phyloP scores from a whole-genome alignment of 2,888 invertebrate species.

The Eupithecia tripunctaria region DNA sequence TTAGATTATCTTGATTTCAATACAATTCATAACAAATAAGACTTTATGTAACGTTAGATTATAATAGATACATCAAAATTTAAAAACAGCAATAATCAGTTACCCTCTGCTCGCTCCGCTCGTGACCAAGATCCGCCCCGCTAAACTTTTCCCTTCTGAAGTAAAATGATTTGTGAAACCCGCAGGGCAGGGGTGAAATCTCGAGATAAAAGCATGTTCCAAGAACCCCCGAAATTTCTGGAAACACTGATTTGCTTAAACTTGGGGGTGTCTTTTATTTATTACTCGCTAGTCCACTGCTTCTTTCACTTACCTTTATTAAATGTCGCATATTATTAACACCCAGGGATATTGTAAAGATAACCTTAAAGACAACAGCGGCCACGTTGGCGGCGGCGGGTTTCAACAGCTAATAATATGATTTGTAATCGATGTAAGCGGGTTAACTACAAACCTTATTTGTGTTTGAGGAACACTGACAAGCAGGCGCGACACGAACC shows the following conservation, averaged over 20 bases:
- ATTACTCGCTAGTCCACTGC: slow-evolving; percentile 1
- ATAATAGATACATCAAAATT: background rate
- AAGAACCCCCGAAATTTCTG: slow-evolving; percentile 28
- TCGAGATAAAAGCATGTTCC: slow-evolving; percentile 41
- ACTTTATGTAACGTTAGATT: background rate
- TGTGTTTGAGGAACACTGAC: too few relatives aligned
- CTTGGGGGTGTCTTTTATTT: slow-evolving; percentile 12
- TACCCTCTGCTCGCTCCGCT: slow-evolving; percentile 10
- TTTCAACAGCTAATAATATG: too few relatives aligned
- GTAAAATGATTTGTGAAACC: slow-evolving; percentile 48
- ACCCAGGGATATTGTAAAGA: background rate
- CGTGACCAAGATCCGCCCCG: background rate
- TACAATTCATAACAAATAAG: background rate
- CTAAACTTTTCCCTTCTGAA: slow-evolving; percentile 27
- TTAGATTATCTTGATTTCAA: background rate
- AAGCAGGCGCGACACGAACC: too few relatives aligned
- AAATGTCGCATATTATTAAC: background rate
- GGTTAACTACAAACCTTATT: too few relatives aligned
- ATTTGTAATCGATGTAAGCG: too few relatives aligned
- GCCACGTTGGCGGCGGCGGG: background rate
- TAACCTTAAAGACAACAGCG: background rate
- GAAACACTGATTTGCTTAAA: slow-evolving; percentile 27
- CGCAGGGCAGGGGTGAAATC: slow-evolving; percentile 42
- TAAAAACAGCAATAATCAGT: background rate
- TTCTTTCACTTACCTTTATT: background rate